These are phyloP conservation scores for Micrastur ruficollis DNA, from an alignment of 2,797 vertebrate genomes.

Conservation along the genomic window DNA sequence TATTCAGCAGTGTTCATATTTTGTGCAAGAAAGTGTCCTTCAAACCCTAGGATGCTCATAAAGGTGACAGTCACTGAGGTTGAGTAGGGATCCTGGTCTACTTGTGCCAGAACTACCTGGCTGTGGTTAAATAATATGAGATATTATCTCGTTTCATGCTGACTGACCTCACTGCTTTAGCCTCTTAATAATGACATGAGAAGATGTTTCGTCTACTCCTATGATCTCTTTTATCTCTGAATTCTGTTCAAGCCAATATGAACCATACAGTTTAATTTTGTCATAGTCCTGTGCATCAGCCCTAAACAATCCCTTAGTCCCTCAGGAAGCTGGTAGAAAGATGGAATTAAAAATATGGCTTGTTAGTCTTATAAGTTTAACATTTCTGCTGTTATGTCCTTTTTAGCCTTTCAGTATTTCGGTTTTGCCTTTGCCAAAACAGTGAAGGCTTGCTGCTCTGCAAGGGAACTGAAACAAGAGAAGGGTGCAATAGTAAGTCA, in stretches of 20 bases:
- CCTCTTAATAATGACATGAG: background rate
- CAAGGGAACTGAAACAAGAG: background rate
- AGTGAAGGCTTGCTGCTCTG: background rate
- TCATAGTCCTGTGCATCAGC: background rate
- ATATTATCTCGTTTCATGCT: background rate
- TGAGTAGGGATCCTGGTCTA: background rate
- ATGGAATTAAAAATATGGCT: background rate
- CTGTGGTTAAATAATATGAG: background rate
- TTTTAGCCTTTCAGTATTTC: background rate
- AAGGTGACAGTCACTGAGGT: background rate
- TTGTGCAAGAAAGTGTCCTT: background rate
- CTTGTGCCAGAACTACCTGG: background rate
- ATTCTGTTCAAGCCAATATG: background rate
- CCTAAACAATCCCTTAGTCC: background rate
- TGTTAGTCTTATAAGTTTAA: background rate
- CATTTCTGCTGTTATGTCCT: background rate
- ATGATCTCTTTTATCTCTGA: background rate
- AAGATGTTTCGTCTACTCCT: background rate
- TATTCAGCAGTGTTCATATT: background rate
- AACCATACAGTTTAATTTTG: background rate
- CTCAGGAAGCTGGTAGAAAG: background rate
- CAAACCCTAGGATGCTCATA: background rate
- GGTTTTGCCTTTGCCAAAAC: background rate
- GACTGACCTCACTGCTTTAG: background rate
- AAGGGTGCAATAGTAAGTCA: background rate